A percentile compares a stretch with the other conserved stretches of the same genome.
phyloP scores from a whole-genome alignment of 2,113 vertebrate species.

The Rhabdornis inornatus region DNA sequence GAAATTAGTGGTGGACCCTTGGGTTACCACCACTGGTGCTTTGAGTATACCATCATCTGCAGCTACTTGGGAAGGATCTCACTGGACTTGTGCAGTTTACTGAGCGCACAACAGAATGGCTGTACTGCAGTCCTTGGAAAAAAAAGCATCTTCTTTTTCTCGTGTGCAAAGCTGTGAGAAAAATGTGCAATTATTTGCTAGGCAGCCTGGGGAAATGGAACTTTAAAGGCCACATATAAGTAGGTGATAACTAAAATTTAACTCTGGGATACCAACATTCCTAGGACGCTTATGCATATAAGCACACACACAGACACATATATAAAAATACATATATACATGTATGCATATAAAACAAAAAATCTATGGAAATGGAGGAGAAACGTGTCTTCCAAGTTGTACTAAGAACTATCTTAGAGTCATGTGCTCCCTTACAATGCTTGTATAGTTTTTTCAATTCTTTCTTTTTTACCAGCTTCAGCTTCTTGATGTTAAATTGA shows the following conservation, averaged over 20 bases:
- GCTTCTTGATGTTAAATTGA: constrained; percentile 15
- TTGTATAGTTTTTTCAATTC: neutral
- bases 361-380: neutral
- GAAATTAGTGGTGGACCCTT: neutral
- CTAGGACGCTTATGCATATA: neutral
- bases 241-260: neutral
- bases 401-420: neutral
- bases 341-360: neutral
- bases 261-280: neutral
- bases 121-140: neutral
- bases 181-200: neutral
- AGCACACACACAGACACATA: fast-evolving
- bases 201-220: neutral
- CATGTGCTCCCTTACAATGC: neutral
- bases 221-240: neutral
- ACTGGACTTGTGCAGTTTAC: neutral
- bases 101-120: neutral
- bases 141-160: neutral
- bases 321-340: neutral
- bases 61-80: neutral
- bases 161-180: neutral
- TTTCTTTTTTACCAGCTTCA: neutral
- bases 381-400: neutral
- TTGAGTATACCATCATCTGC: neutral
- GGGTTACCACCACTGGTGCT: neutral